These are phyloP conservation scores for Bubalus kerabau DNA, from an alignment of 2,113 vertebrate genomes.

Conservation along the genomic window DNA sequence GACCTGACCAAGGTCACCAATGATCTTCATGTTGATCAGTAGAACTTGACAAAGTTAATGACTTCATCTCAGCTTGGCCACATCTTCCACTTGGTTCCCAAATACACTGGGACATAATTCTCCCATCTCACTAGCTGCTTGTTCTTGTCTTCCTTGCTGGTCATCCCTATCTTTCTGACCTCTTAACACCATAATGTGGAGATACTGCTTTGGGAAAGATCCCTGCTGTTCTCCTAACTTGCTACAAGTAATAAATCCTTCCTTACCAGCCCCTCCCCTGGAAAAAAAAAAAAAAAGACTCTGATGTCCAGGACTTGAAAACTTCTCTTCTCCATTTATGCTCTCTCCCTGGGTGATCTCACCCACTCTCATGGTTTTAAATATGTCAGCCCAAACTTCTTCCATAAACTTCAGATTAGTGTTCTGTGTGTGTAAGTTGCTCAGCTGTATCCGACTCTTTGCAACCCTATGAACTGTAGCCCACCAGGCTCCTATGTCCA, in stretches of 20 bases:
- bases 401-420: not conserved
- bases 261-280: not conserved
- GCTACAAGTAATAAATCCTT: not conserved
- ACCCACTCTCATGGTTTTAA: not conserved
- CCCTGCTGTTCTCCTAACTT: not conserved
- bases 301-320: not conserved
- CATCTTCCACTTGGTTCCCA: not conserved
- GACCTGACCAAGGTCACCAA: not conserved
- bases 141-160: not conserved
- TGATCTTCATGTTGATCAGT: not conserved
- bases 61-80: not conserved
- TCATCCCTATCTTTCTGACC: not conserved
- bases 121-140: not conserved
- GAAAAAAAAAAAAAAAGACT: not conserved
- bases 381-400: not conserved
- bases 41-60: not conserved
- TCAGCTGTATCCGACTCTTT: not conserved
- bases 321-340: not conserved
- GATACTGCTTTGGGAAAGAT: not conserved
- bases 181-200: not conserved
- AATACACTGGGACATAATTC: not conserved
- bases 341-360: not conserved
- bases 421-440: not conserved
- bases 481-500: not conserved
- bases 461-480: not conserved